phyloP scores from a whole-genome alignment of 2,888 invertebrate species.

The Plemyria rubiginata region DNA sequence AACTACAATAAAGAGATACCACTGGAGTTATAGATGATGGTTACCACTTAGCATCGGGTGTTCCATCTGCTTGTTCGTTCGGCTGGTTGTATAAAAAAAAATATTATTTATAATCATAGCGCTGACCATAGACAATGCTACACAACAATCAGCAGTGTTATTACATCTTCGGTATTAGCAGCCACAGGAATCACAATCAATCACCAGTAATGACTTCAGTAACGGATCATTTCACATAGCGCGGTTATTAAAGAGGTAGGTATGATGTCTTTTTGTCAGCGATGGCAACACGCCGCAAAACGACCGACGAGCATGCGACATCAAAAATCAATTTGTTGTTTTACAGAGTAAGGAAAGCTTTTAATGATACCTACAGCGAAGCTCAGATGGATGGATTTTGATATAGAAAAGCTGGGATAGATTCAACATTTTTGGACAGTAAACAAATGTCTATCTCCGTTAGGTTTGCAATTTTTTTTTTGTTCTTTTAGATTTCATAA shows the following conservation, averaged over 20 bases:
- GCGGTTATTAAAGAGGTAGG: conserved; percentile 37
- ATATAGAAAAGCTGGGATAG: background rate
- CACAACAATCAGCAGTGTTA: background rate
- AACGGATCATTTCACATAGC: conserved; percentile 54
- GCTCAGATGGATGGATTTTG: background rate
- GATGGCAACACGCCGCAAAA: conserved; percentile 49
- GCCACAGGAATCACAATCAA: conserved; percentile 54
- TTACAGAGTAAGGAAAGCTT: conserved; percentile 17
- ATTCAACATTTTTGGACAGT: no score
- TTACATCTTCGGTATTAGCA: conserved; percentile 36
- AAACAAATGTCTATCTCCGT: no score
- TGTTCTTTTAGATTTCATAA: no score
- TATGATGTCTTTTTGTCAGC: conserved; percentile 52
- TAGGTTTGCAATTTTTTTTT: no score
- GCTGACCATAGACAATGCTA: background rate
- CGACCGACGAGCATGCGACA: conserved; percentile 64
- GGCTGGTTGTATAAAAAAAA: no score
- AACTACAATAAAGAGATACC: no score
- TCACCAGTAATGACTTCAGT: conserved; percentile 49
- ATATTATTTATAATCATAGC: background rate
- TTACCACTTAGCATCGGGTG: no score
- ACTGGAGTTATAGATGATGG: no score
- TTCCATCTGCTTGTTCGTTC: no score
- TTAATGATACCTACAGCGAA: background rate
- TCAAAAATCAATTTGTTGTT: conserved; percentile 75